Conservation (phyloP, 2,113 vertebrate genomes). For the Chamaetylas fuelleborni region DNA sequence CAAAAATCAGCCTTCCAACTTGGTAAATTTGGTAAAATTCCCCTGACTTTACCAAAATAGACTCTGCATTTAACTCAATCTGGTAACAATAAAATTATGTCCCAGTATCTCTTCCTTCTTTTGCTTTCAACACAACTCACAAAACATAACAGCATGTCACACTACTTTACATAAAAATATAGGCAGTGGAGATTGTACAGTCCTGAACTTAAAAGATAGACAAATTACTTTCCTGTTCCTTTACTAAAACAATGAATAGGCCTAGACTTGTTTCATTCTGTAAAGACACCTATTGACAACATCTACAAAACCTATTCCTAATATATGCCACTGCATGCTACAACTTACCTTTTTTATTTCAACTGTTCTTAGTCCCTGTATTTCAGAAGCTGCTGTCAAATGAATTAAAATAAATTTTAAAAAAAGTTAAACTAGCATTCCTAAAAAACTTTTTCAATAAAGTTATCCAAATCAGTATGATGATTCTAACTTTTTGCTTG, state of each 20-base stretch:
- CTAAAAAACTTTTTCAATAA: neutral
- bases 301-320: neutral
- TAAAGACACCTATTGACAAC: neutral
- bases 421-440: neutral
- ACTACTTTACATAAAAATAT: neutral
- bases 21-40: neutral
- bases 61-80: neutral
- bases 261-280: neutral
- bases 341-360: constrained; percentile 89
- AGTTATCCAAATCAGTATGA: neutral
- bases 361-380: constrained; percentile 85
- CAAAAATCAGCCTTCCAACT: neutral
- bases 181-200: neutral
- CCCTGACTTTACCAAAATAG: neutral
- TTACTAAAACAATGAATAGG: neutral
- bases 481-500: neutral
- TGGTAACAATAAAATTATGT: neutral
- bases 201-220: neutral
- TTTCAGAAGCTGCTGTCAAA: constrained; percentile 77
- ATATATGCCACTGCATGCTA: neutral
- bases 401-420: neutral
- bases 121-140: neutral
- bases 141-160: neutral
- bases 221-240: neutral
- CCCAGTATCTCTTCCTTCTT: neutral